phyloP scores from a whole-genome alignment of 2,113 vertebrate genomes.

The Grammomys dolichurus region DNA sequence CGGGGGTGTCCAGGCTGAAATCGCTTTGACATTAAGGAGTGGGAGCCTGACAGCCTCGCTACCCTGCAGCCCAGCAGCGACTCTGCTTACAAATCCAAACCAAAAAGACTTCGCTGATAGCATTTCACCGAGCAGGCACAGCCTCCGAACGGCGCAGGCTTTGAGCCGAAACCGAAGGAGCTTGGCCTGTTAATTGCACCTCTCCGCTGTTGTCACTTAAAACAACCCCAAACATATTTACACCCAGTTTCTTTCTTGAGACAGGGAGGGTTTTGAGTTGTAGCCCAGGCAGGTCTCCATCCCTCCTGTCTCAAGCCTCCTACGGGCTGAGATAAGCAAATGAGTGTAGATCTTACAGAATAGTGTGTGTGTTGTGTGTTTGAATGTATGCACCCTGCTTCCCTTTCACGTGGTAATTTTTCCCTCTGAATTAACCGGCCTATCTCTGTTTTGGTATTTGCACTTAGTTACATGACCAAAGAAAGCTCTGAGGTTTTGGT shows the following conservation, averaged over 20 bases:
- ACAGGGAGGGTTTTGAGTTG: background rate
- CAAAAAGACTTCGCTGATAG: background rate
- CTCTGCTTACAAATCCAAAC: background rate
- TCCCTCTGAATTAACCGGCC: background rate
- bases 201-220: background rate
- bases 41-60: background rate
- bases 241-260: background rate
- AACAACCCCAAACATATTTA: background rate
- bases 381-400: background rate
- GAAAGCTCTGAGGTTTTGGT: background rate
- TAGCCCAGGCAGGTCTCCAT: background rate
- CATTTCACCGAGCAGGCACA: background rate
- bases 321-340: background rate
- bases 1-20: too few species aligned
- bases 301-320: background rate
- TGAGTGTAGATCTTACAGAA: background rate
- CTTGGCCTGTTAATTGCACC: background rate
- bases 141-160: background rate
- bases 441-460: constrained; percentile 4
- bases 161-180: background rate
- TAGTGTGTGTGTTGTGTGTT: background rate
- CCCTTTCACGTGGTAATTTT: background rate
- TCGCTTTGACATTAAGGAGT: background rate
- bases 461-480: background rate
- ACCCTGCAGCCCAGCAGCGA: background rate